phyloP scores from a whole-genome alignment of 2,888 invertebrate genomes.

The Orthosia gothica region DNA sequence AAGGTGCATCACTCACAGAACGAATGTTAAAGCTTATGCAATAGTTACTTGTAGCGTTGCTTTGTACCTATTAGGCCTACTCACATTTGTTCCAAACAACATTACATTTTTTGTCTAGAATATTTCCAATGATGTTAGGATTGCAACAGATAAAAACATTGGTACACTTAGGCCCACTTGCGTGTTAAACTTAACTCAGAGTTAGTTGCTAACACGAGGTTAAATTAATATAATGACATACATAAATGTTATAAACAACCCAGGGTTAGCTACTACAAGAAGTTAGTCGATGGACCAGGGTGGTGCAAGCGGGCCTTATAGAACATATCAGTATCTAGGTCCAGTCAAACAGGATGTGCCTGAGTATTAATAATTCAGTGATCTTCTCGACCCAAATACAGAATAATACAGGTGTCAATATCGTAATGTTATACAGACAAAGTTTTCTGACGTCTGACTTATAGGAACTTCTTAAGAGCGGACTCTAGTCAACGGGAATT shows the following conservation, averaged over 20 bases:
- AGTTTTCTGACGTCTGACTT: neutral
- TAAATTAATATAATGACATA: too few relatives aligned
- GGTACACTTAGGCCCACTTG: neutral
- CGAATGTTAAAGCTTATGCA: constrained; percentile 15
- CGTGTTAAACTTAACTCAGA: too few relatives aligned
- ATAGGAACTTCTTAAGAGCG: too few relatives aligned
- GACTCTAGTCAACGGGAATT: too few relatives aligned
- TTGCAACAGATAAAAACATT: neutral
- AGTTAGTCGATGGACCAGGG: too few relatives aligned
- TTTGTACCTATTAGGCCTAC: neutral
- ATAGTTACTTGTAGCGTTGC: neutral
- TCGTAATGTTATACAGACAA: neutral
- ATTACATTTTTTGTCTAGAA: neutral
- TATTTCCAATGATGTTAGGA: neutral
- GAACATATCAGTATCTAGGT: neutral
- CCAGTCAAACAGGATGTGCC: neutral
- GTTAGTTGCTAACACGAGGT: too few relatives aligned
- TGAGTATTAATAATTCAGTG: neutral
- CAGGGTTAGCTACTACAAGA: too few relatives aligned
- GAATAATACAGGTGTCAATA: neutral
- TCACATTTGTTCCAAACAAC: neutral
- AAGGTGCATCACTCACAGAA: constrained; percentile 48
- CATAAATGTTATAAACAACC: too few relatives aligned
- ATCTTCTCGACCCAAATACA: neutral
- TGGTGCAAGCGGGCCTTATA: too few relatives aligned